Conservation (phyloP, 2,113 vertebrate genomes). For the Petaurus breviceps region DNA sequence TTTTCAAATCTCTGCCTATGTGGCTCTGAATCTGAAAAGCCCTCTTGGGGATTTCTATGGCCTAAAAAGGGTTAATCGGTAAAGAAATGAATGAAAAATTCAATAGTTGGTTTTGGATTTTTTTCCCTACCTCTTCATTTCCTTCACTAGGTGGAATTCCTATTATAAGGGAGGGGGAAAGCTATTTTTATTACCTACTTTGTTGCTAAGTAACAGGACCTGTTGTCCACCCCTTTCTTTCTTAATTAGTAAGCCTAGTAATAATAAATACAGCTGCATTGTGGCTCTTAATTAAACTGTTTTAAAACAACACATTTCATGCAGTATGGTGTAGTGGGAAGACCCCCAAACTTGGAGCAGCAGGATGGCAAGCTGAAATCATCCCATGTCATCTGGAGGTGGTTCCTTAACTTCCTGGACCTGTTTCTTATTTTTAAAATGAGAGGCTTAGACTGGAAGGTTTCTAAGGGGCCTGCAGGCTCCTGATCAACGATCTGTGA, state of each 20-base stretch:
- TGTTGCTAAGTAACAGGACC: neutral
- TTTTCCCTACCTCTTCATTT: conserved; percentile 21
- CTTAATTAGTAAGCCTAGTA: conserved; percentile 30
- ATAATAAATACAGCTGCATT: conserved; percentile 44
- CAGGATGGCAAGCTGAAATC: neutral
- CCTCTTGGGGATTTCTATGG: neutral
- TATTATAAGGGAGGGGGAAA: conserved; percentile 54
- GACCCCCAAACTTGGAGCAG: neutral
- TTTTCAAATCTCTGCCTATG: conserved; percentile 8
- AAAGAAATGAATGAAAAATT: conserved; percentile 43
- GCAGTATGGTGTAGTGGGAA: neutral
- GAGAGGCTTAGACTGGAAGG: neutral
- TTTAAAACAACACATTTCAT: conserved; percentile 20
- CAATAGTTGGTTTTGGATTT: neutral
- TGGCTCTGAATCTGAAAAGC: conserved; percentile 26
- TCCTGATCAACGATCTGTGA: neutral
- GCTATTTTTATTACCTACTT: conserved; percentile 50
- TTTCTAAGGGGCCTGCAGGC: neutral
- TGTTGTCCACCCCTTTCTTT: conserved; percentile 16
- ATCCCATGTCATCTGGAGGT: neutral
- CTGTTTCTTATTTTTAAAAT: neutral
- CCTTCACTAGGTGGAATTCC: conserved; percentile 35
- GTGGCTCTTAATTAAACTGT: conserved; percentile 56
- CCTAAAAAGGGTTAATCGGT: conserved; percentile 13
- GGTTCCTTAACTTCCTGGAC: neutral